Base-by-base conservation (phyloP, 2,113 vertebrate species). In the Neofelis nebulosa region DNA sequence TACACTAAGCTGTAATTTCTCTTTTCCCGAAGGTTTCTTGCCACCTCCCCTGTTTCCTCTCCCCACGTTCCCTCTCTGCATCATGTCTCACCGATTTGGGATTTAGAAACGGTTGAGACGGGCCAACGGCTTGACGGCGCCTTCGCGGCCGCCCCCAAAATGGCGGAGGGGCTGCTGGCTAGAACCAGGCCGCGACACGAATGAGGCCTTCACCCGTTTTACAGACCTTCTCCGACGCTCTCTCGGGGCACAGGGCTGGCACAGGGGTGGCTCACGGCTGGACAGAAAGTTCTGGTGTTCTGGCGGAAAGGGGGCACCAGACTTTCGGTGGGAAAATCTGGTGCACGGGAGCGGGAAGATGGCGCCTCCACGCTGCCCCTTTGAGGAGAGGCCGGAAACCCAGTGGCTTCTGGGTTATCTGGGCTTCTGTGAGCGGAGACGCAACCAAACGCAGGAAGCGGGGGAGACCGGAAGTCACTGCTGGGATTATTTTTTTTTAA, bases 311-410 rank as follows among this genome's bases (percentile, higher is more conserved):
- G 66, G 14, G 12, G n/a, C 3, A 3, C 14, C 10, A 12, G 13
- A 0, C 14, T 45, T 79, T 57, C 0, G 1, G 13, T 2, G 1
- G 4, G 4, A 74, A 52, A 10, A 76, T 21, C 25, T 2, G 0
- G 0, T 0, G 2, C 0, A 4, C 0, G 0, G 0, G 5, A 2
- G 3, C 55, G 0, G 0, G 4, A 86, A 14, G 31, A 21, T 1
- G 5, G 6, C 0, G 19, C 45, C 12, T 2, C 0, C 7, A 3
- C 5, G 0, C 31, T 0, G 25, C 4, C 0, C 0, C 0, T 21
- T 5, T 11, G 5, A 50, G 2, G 3, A 7, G 31, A 29, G 18
- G 12, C 76, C 1, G 27, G 73, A 88, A 97, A 27, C 50, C 38
- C 74, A 21, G 2, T 66, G 97, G 14, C 80, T 97, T 94, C 81